Evolutionary conservation across 2,888 invertebrate species (phyloP).

Genomic region (Zele albiditarsus): DNA sequence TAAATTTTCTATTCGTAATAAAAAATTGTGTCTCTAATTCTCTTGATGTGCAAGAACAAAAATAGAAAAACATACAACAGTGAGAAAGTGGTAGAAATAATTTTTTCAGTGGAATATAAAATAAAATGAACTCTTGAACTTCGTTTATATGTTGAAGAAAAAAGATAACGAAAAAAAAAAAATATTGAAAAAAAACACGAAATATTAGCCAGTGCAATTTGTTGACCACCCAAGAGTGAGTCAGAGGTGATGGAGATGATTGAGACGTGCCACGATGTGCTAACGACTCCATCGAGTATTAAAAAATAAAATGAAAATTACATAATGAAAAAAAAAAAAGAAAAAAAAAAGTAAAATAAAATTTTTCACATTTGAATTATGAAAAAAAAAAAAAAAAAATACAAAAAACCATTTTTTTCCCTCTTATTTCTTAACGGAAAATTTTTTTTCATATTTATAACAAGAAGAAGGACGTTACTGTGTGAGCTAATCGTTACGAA

Average conservation of each 20-base stretch:
- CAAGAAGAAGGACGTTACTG: constrained; percentile 53
- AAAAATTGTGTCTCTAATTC: too few relatives aligned
- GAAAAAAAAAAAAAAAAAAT: constrained; percentile 57
- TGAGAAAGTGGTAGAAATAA: neutral
- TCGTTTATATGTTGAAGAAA: neutral
- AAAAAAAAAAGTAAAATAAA: constrained; percentile 6
- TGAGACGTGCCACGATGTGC: constrained; percentile 38
- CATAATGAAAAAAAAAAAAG: neutral
- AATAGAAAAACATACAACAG: neutral
- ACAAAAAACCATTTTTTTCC: neutral
- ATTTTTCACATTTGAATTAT: neutral
- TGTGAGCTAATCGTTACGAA: constrained; percentile 61
- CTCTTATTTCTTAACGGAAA: neutral
- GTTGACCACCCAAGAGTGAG: constrained; percentile 39
- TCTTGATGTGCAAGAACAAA: neutral
- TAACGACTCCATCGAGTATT: constrained; percentile 32
- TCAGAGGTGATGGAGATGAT: constrained; percentile 22
- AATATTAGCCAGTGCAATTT: constrained; percentile 27
- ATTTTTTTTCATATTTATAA: constrained; percentile 51
- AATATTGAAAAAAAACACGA: neutral
- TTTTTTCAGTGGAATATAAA: neutral
- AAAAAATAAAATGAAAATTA: neutral
- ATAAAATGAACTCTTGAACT: constrained; percentile 4
- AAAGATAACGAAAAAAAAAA: constrained; percentile 15
- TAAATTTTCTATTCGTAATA: too few relatives aligned